A percentile compares a stretch with the other conserved stretches of the same genome.
Evolutionary conservation across 2,113 vertebrate genomes (phyloP).

Genomic region (Actenoides lindsayi): DNA sequence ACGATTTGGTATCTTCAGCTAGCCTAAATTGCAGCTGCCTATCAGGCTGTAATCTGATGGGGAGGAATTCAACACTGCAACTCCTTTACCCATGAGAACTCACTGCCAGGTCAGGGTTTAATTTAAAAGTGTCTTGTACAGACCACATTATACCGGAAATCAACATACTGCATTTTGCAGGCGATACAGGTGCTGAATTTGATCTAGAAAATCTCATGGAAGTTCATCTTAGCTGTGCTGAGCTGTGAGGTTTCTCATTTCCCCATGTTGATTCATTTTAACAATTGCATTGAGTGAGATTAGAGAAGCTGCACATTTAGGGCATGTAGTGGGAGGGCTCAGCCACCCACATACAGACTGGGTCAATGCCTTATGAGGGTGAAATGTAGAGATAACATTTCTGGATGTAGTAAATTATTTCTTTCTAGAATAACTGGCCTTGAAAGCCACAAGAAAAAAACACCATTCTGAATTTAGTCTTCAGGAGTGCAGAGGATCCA

Average conservation of each 20-base stretch:
- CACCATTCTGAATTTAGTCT: neutral
- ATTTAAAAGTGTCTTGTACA: neutral
- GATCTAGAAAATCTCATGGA: neutral
- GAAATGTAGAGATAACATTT: neutral
- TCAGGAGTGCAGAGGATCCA: neutral
- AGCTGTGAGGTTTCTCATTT: neutral
- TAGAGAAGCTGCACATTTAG: conserved; percentile 28
- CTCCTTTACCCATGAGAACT: neutral
- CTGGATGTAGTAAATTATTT: neutral
- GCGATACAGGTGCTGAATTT: neutral
- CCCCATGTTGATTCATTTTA: neutral
- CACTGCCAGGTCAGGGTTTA: neutral
- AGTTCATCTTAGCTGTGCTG: neutral
- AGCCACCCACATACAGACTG: neutral
- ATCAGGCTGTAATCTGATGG: conserved; percentile 20
- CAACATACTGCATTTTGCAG: neutral
- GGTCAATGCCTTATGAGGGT: neutral
- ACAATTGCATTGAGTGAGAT: conserved; percentile 24
- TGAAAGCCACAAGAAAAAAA: neutral
- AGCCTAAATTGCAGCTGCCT: neutral
- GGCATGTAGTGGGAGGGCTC: neutral
- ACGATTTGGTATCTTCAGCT: neutral
- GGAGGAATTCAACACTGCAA: neutral
- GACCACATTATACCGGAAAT: neutral
- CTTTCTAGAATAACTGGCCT: neutral